Base-by-base conservation (phyloP, 2,797 vertebrate species). In the Typhlichthys eigenmanni region DNA sequence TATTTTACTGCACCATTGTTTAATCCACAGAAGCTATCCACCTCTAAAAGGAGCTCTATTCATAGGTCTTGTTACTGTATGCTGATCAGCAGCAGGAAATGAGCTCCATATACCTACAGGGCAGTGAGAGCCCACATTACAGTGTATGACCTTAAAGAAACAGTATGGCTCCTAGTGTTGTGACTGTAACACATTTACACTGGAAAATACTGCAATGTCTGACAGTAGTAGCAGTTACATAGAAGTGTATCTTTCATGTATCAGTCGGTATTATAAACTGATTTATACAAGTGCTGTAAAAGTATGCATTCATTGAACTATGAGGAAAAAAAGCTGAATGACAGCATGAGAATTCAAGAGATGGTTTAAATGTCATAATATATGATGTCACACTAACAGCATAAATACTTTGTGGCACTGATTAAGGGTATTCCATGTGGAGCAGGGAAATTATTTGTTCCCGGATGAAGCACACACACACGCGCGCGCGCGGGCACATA, bases 71-170 rank as follows among this genome's bases (percentile, higher is more conserved):
- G 68, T 1, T 72, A 29, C 24, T 29, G 24, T 29, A 49, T 17
- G 67, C 78, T 67, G 73, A 78, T 73, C 72, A 58, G 50, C 63
- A 70, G 66, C 86, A 89, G 87, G 85, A 89, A 87, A 87, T 83
- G 68, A 86, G 68, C 71, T 85, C 82, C 83, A 87, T 86, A 86
- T 84, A 79, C 78, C 58, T 63, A 49, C 64, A 38, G 58, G 43
- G 48, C 48, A 50, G 48, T 43, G 47, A 69, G 68, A 50, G 60
- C 45, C 48, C 19, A 68, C 71, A 71, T 68, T 47, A 83, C 83
- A 83, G 75, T 83, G 32, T 60, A 46, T 51, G 62, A 65, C 75
- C 68, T 71, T 74, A 76, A 71, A 77, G 17, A 6, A 38, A 38
- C 34, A 38, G 8, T 46, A 78, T 38, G 50, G 60, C 76, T 64